Evolutionary conservation across 1,140 invertebrate species (phyloP).

Genomic region (Calycopis cecrops): DNA sequence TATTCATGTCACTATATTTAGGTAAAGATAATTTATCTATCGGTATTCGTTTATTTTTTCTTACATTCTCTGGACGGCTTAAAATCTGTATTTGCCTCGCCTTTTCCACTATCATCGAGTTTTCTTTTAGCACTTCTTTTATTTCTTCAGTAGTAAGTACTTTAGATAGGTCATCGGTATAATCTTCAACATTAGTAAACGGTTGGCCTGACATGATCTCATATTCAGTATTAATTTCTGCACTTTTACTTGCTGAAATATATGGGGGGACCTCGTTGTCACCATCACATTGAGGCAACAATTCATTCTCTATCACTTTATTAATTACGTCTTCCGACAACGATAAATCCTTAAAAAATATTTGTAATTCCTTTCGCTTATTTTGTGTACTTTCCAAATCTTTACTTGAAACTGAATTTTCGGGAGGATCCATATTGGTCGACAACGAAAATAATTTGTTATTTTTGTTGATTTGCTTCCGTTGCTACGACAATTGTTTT

Average conservation of each 20-base stretch:
- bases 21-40: slow-evolving; percentile 51
- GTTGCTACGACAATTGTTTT: slow-evolving; percentile 2
- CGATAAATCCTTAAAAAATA: slow-evolving; percentile 53
- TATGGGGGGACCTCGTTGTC: slow-evolving; percentile 36
- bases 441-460: neutral
- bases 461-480: neutral
- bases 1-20: slow-evolving; percentile 41
- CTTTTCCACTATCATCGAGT: slow-evolving; percentile 57
- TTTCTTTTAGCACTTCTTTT: slow-evolving; percentile 51
- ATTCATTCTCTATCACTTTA: slow-evolving; percentile 57
- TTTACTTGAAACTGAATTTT: neutral
- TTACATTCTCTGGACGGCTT: slow-evolving; percentile 27
- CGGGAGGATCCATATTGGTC: neutral
- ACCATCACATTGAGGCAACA: slow-evolving; percentile 37
- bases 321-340: slow-evolving; percentile 44
- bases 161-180: slow-evolving; percentile 22
- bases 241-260: slow-evolving; percentile 43
- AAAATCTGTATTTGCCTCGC: slow-evolving; percentile 64
- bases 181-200: slow-evolving; percentile 52
- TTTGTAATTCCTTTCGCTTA: slow-evolving; percentile 46
- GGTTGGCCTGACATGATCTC: slow-evolving; percentile 67
- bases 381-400: slow-evolving; percentile 38
- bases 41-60: slow-evolving; percentile 36
- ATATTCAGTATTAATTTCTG: slow-evolving; percentile 52
- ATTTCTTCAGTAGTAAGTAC: slow-evolving; percentile 50